Conservation (phyloP, 2,113 vertebrate genomes). For the Nicator chloris region DNA sequence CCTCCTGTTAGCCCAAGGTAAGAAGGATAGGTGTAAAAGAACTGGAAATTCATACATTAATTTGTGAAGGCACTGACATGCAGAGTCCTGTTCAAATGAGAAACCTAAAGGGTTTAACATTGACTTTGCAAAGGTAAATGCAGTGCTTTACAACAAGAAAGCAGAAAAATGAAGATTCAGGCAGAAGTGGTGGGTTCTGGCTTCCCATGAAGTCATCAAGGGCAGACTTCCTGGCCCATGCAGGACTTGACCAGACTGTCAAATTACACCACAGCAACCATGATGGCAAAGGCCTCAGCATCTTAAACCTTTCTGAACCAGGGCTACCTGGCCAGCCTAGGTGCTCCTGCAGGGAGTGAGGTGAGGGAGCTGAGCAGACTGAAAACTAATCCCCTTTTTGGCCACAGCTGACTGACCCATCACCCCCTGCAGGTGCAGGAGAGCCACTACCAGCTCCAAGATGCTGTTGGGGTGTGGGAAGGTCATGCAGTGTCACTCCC, state of each 20-base stretch:
- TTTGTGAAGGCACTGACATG: background rate
- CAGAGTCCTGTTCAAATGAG: background rate
- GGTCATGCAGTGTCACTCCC: accelerated
- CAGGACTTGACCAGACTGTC: background rate
- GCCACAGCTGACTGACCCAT: background rate
- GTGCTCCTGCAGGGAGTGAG: background rate
- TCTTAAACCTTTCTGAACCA: background rate
- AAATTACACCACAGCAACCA: background rate
- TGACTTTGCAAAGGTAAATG: background rate
- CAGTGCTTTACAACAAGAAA: background rate
- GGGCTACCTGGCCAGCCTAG: background rate
- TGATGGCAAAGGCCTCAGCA: background rate
- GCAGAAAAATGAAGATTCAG: background rate
- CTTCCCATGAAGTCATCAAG: accelerated
- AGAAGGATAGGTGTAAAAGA: background rate
- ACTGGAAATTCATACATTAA: background rate
- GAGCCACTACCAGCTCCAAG: background rate
- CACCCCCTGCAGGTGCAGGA: background rate
- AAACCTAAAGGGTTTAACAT: background rate
- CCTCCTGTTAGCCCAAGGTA: background rate
- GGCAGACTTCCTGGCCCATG: background rate
- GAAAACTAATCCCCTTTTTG: background rate
- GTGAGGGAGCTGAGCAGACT: background rate
- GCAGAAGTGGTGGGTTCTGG: background rate
- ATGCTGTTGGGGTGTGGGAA: background rate